These are phyloP conservation scores for Anneissia japonica DNA, from an alignment of 35 echinoderm and acorn worm species.

Conservation along the genomic window DNA sequence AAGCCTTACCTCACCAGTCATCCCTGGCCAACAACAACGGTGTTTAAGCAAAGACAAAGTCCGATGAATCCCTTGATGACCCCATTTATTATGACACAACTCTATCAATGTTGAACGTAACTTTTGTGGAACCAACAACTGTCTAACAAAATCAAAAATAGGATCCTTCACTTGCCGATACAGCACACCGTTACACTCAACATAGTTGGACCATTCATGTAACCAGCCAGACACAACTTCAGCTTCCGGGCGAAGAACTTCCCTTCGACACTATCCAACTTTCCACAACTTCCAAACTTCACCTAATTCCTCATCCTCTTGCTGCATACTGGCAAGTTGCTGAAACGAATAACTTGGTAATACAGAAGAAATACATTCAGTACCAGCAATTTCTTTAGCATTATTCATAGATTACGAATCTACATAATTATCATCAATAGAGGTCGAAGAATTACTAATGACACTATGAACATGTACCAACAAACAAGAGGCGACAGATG, in stretches of 20 bases:
- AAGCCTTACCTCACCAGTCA: background rate
- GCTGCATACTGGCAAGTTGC: conserved; percentile 12
- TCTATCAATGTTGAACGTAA: background rate
- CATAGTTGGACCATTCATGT: background rate
- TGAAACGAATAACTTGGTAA: conserved; percentile 17
- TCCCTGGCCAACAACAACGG: conserved; percentile 30
- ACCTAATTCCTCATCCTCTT: conserved; percentile 1
- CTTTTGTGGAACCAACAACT: background rate
- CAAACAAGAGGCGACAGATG: background rate
- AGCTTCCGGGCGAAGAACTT: too few species aligned
- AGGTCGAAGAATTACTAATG: background rate
- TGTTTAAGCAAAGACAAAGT: background rate
- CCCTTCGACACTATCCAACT: background rate
- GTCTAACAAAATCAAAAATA: background rate
- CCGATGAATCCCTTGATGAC: conserved; percentile 29
- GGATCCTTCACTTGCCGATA: conserved; percentile 6
- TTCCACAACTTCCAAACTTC: conserved; percentile 15
- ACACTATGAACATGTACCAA: background rate
- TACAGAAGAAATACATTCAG: background rate
- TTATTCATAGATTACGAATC: background rate
- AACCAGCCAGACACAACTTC: background rate
- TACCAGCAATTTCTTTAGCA: background rate
- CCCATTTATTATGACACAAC: conserved; percentile 17
- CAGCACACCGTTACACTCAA: conserved; percentile 10
- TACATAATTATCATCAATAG: background rate